These are phyloP conservation scores for Meda fulgida DNA, from an alignment of 2,797 vertebrate genomes.

Conservation along the genomic window DNA sequence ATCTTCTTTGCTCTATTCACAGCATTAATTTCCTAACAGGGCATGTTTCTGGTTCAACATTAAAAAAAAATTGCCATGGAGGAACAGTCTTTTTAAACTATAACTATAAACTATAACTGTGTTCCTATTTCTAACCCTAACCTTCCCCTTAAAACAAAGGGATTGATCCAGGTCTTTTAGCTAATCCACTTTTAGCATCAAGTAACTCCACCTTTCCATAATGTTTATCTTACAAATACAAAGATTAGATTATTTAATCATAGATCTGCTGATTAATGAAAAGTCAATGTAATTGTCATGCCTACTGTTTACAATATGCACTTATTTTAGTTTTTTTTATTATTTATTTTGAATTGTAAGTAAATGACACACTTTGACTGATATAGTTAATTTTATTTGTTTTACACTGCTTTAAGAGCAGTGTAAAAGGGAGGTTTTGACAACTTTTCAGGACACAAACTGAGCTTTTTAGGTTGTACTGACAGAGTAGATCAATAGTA, in stretches of 20 bases:
- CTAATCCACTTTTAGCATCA: background rate
- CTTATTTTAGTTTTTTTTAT: background rate
- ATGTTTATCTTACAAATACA: constrained; percentile 18
- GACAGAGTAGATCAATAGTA: constrained; percentile 33
- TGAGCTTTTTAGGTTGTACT: background rate
- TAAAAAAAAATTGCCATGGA: too few relatives aligned
- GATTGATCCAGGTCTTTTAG: background rate
- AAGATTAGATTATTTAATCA: background rate
- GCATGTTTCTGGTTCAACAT: background rate
- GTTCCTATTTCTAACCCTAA: background rate
- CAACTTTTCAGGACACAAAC: constrained; percentile 5
- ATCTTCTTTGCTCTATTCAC: background rate
- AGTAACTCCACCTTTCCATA: background rate
- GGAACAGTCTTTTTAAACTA: background rate
- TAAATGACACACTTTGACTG: background rate
- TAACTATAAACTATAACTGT: background rate
- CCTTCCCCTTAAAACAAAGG: background rate
- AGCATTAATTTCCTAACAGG: background rate
- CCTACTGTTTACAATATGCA: background rate
- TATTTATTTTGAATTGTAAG: background rate
- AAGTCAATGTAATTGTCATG: background rate
- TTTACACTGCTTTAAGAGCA: background rate
- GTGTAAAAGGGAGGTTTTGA: too few relatives aligned
- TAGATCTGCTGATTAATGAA: background rate
- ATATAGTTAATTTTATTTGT: background rate